These are phyloP conservation scores for Astropecten irregularis DNA, from an alignment of 53 echinoderm and acorn worm genomes.

Conservation along the genomic window DNA sequence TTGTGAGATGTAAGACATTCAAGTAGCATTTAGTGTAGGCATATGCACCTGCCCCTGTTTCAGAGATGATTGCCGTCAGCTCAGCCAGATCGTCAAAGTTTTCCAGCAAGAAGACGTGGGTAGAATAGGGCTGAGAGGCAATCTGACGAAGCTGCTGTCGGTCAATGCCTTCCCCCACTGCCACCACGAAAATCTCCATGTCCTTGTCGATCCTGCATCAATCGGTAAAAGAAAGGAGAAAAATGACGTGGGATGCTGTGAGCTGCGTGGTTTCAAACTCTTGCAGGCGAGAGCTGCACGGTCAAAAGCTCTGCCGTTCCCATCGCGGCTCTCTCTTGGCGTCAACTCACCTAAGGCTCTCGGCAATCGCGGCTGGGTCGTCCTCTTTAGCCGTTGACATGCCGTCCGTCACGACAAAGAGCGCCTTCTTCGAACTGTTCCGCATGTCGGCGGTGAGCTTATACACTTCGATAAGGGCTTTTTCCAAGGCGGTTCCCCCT, in stretches of 20 bases:
- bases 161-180: constrained; percentile 59
- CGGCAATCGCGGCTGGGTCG: constrained; percentile 62
- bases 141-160: constrained; percentile 51
- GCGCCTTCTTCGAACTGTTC: constrained; percentile 59
- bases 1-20: no score
- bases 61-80: constrained; percentile 66
- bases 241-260: no score
- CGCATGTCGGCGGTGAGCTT: constrained; percentile 40
- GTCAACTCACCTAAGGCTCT: constrained; percentile 41
- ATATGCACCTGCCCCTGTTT: constrained; percentile 63
- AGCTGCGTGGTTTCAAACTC: no score
- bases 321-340: no score
- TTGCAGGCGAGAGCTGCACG: no score
- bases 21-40: no score
- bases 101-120: constrained; percentile 71
- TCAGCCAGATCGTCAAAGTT: constrained; percentile 62
- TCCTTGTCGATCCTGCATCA: not conserved
- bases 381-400: constrained; percentile 40
- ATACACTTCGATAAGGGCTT: constrained; percentile 55
- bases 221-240: no score
- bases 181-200: constrained; percentile 73
- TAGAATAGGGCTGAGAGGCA: constrained; percentile 62
- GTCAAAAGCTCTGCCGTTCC: no score
- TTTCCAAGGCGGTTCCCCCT: constrained; percentile 69
- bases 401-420: constrained; percentile 78